These are phyloP conservation scores for Ips nitidus DNA, from an alignment of 1,140 invertebrate species.

Conservation along the genomic window DNA sequence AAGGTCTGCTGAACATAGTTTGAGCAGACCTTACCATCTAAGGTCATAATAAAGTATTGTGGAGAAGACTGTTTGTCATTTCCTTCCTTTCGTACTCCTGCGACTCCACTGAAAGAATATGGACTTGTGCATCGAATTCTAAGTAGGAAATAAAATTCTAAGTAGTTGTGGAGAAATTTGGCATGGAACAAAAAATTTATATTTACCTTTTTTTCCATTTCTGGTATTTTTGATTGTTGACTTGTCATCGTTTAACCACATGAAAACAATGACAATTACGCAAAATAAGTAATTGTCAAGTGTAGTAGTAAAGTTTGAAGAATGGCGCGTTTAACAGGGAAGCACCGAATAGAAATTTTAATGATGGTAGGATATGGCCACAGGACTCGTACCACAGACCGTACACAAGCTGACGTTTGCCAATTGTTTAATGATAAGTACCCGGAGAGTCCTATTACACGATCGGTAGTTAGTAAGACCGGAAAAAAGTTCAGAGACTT, in stretches of 20 bases:
- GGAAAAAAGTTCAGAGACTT: conserved; percentile 13
- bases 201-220: too few species aligned
- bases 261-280: background rate
- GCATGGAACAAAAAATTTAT: too few species aligned
- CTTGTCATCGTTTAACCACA: conserved; percentile 6
- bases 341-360: conserved; percentile 18
- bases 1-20: too few species aligned
- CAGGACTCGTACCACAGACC: too few species aligned
- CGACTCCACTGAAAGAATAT: too few species aligned
- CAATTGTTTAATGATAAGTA: conserved; percentile 19
- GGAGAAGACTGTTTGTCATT: too few species aligned
- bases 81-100: too few species aligned
- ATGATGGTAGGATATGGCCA: conserved; percentile 21
- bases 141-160: too few species aligned
- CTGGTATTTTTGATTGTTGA: background rate
- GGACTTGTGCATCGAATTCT: too few species aligned
- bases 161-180: too few species aligned
- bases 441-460: conserved; percentile 3
- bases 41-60: too few species aligned
- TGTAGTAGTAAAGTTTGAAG: background rate
- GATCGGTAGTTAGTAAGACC: background rate
- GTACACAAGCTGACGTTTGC: conserved; percentile 15
- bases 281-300: conserved; percentile 6
- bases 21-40: too few species aligned
- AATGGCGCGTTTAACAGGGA: background rate